These are phyloP conservation scores for Himalopsyche anomala DNA, from an alignment of 2,888 invertebrate genomes.

Conservation along the genomic window DNA sequence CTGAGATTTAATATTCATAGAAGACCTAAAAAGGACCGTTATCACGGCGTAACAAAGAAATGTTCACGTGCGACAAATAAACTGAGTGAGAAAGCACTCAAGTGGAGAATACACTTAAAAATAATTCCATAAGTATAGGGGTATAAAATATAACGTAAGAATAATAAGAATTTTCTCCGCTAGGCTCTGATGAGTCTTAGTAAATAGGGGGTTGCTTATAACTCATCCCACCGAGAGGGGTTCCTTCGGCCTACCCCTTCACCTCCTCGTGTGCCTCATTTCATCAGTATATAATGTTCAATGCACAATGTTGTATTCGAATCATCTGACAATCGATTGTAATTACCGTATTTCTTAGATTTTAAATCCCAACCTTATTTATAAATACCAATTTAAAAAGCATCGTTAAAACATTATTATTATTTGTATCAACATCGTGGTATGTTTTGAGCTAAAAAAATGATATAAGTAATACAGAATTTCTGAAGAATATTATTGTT, in stretches of 20 bases:
- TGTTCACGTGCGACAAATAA: slow-evolving; percentile 31
- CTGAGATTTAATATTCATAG: slow-evolving; percentile 26
- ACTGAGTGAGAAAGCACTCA: slow-evolving; percentile 14
- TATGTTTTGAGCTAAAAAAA: no score
- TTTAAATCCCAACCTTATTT: no score
- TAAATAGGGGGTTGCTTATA: slow-evolving; percentile 53
- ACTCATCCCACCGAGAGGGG: slow-evolving; percentile 1
- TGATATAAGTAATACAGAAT: no score
- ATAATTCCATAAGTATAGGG: slow-evolving; percentile 56
- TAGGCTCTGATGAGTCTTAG: slow-evolving; percentile 64
- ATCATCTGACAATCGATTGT: no score
- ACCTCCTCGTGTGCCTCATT: slow-evolving; percentile 6
- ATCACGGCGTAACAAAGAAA: slow-evolving; percentile 30
- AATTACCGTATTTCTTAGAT: no score
- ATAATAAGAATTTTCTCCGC: slow-evolving; percentile 63
- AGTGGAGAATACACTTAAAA: slow-evolving; percentile 43
- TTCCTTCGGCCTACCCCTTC: slow-evolving; percentile 25
- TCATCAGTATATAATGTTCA: background rate
- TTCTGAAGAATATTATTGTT: no score
- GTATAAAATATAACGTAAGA: slow-evolving; percentile 64
- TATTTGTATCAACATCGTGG: no score
- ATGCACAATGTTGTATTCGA: no score
- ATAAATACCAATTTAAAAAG: no score
- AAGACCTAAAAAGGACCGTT: slow-evolving; percentile 12
- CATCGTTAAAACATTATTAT: no score